Conservation (phyloP, 2,113 vertebrate species). For the Poeciliopsis prolifica region DNA sequence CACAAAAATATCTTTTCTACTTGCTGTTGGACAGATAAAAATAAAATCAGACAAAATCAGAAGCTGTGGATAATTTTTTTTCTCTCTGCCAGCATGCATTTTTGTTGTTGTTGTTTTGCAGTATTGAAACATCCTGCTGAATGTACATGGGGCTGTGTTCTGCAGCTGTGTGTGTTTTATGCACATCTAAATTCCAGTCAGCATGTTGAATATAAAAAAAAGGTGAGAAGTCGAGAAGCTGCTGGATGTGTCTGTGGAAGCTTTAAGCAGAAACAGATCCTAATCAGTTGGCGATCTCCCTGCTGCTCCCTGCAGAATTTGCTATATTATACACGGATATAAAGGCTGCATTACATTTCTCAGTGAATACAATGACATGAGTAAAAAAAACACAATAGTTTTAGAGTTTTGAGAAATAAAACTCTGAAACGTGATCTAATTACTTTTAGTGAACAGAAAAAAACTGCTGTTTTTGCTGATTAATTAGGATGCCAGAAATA, state of each 20-base stretch:
- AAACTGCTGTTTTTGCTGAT: too few relatives aligned
- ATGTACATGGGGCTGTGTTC: background rate
- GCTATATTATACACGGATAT: background rate
- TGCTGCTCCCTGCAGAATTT: slow-evolving; percentile 5
- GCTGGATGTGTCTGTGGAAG: background rate
- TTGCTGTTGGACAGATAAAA: slow-evolving; percentile 9
- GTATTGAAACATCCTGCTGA: background rate
- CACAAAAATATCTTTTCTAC: slow-evolving; percentile 10
- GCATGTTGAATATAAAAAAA: background rate
- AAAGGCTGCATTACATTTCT: too few relatives aligned
- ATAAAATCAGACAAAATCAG: slow-evolving; percentile 43
- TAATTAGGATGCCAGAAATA: too few relatives aligned
- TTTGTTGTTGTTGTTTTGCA: background rate
- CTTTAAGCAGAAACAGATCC: slow-evolving; percentile 6
- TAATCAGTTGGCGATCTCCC: background rate
- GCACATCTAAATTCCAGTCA: background rate
- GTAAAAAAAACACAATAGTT: too few relatives aligned
- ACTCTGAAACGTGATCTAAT: too few relatives aligned
- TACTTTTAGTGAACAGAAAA: too few relatives aligned
- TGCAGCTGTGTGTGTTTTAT: background rate
- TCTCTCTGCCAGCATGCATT: background rate
- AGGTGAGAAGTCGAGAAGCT: background rate
- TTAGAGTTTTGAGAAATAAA: too few relatives aligned
- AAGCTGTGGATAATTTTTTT: slow-evolving; percentile 28
- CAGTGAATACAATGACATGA: too few relatives aligned